Conservation (phyloP, 2,113 vertebrate species). For the Amazona guildingii region DNA sequence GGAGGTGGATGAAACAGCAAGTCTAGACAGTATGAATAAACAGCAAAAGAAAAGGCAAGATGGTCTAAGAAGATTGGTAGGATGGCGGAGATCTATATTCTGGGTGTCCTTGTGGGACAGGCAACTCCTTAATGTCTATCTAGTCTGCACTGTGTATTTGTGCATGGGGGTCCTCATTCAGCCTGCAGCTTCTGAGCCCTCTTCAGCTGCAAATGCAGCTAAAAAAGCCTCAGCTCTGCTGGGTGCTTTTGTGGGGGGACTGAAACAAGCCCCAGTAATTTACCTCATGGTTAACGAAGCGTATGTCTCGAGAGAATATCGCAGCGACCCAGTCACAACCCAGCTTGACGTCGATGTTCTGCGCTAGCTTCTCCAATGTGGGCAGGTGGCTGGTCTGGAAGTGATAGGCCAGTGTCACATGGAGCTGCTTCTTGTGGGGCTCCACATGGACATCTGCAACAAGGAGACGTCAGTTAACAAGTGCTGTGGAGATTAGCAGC, state of each 20-base stretch:
- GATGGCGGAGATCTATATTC: not conserved
- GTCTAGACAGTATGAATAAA: not conserved
- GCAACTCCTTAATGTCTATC: not conserved
- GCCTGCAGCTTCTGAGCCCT: not conserved
- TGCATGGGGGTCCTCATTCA: not conserved
- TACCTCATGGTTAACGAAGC: constrained; percentile 96
- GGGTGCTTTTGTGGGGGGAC: not conserved
- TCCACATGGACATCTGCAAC: constrained; percentile 89
- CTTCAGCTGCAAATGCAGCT: not conserved
- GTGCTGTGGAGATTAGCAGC: rapidly evolving
- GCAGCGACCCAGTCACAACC: constrained; percentile 95
- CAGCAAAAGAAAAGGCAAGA: not conserved
- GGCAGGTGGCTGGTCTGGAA: constrained; percentile 90
- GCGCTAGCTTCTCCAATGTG: constrained; percentile 90
- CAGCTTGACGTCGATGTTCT: constrained; percentile 85
- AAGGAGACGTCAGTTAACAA: not conserved
- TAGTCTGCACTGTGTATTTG: rapidly evolving
- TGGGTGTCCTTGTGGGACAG: not conserved
- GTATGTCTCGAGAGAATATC: constrained; percentile 95
- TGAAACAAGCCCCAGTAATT: not conserved
- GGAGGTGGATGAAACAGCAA: not conserved
- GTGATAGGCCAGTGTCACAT: constrained; percentile 95
- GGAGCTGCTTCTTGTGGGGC: constrained; percentile 97
- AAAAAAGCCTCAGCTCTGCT: not conserved
- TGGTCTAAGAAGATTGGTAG: not conserved